Evolutionary conservation across 2,113 vertebrate species (phyloP), one percentile per base, ranked within the genome.

Genomic region (Oncorhynchus mykiss): DNA sequence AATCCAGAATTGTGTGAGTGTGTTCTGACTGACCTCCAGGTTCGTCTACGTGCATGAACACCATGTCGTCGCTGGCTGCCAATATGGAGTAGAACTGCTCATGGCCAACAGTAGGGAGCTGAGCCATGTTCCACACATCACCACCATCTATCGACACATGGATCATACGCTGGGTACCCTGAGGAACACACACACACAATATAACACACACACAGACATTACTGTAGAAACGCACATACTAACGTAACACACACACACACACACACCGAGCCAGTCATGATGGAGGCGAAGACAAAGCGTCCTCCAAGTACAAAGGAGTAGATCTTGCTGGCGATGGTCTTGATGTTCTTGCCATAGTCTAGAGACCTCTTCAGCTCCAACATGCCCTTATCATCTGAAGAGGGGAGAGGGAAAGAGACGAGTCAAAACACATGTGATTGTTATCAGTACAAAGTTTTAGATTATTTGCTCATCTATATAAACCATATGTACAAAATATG

Each of bases 61-160:
- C 94, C 95, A 98, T 94, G 89, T 98, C 95, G 3, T 96, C 93
- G 62, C 93, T 96, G 31, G 96, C 96, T 14, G 95, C 90, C 78
- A 99, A 90, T 85, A 99, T 97, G 70, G 97, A 98, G 80, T 98
- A 99, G 78, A 99, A 99, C 70, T 98, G 97, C 69, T 98, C 95
- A 12, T 97, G 95, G 0, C 93, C 93, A 11, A 98, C 96, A 1
- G 94, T 93, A 8, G 97, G 97, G 48, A 99, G 95, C 89, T 99
- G 97, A 24, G 97, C 97, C 85, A 96, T 94, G 84, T 95, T 97
- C 96, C 96, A 99, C 0, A 89, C 92, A 22, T 96, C 93, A 0
- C 97, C 97, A 71, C 94, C 91, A 68, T 97, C 95, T 45, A 92
- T 85, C 0, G 97, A 98, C 72, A 99, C 96, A 0, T 98, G 95